phyloP scores from a whole-genome alignment of 2,888 invertebrate species.

The Dorcus hopei region DNA sequence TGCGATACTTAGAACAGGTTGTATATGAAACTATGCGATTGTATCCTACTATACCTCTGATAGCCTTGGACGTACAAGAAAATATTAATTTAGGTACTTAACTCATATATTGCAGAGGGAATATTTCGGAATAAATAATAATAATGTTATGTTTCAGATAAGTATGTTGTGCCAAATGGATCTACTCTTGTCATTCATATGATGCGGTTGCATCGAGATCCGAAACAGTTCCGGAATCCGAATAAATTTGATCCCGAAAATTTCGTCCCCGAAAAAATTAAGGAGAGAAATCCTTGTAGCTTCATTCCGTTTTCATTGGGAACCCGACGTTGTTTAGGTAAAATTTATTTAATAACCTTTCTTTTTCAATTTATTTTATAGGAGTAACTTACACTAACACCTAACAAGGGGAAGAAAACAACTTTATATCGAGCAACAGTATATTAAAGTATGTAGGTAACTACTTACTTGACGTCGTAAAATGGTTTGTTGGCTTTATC shows the following conservation, averaged over 20 bases:
- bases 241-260: neutral
- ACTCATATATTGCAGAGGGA: too few relatives aligned
- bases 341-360: neutral
- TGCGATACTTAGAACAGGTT: neutral
- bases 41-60: neutral
- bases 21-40: neutral
- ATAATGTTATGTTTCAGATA: neutral
- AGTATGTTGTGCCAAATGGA: neutral
- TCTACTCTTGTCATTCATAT: neutral
- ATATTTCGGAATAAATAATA: too few relatives aligned
- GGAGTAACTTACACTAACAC: too few relatives aligned
- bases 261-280: neutral
- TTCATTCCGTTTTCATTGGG: neutral
- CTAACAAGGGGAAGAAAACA: too few relatives aligned
- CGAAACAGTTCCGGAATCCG: neutral
- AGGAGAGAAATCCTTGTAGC: neutral
- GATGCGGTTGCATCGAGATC: neutral
- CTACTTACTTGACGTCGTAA: too few relatives aligned
- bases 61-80: neutral
- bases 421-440: too few relatives aligned
- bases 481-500: too few relatives aligned
- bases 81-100: neutral
- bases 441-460: too few relatives aligned
- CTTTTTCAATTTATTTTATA: too few relatives aligned
- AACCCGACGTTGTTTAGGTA: neutral